These are phyloP conservation scores for Phodopus roborovskii DNA, from an alignment of 2,113 vertebrate species.

Conservation along the genomic window DNA sequence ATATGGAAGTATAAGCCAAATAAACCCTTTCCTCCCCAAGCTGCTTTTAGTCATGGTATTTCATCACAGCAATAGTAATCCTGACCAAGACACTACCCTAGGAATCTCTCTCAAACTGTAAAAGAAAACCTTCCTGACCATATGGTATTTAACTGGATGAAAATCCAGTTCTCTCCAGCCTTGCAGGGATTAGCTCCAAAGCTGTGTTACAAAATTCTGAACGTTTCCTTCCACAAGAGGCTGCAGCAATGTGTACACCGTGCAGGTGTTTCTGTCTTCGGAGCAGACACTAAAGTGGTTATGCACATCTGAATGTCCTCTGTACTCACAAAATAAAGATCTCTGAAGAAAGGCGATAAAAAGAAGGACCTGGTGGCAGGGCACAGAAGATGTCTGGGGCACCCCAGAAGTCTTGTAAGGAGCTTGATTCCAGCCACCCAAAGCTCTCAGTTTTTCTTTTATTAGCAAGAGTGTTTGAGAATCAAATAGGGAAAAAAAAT, in stretches of 20 bases:
- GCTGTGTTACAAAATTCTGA: neutral
- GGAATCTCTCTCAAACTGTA: neutral
- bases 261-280: neutral
- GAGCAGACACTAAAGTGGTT: neutral
- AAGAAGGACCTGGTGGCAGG: neutral
- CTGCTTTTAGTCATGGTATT: neutral
- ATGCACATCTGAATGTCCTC: neutral
- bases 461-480: conserved; percentile 30
- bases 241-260: neutral
- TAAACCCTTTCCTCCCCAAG: neutral
- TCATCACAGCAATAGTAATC: neutral
- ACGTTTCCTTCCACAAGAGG: neutral
- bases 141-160: neutral
- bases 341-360: neutral
- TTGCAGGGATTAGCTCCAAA: neutral
- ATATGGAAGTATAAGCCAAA: neutral
- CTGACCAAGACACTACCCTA: neutral
- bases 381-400: neutral
- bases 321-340: conserved; percentile 30
- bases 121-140: neutral
- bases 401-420: neutral
- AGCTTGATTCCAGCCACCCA: neutral
- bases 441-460: neutral
- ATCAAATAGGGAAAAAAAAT: conserved; percentile 21
- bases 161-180: neutral